phyloP scores from a whole-genome alignment of 2,113 vertebrate genomes.

The Cariama cristata region DNA sequence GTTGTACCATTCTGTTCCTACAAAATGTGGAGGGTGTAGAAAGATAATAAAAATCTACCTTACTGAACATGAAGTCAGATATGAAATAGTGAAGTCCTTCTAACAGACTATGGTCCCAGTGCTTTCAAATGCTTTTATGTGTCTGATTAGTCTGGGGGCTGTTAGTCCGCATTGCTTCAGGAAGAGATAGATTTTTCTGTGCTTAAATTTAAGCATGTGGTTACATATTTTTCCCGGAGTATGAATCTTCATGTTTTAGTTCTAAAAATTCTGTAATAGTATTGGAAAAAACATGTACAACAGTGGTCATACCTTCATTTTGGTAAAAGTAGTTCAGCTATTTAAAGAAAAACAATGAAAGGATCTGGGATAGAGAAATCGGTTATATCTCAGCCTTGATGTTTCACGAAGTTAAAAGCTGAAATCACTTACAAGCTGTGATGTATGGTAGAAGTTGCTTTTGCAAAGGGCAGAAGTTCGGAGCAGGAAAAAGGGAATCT shows the following conservation, averaged over 20 bases:
- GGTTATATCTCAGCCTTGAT: not conserved
- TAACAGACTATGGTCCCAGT: not conserved
- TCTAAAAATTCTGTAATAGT: not conserved
- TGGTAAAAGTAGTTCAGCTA: not conserved
- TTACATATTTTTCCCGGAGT: not conserved
- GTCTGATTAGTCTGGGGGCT: not conserved
- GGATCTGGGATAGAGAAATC: not conserved
- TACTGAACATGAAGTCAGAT: not conserved
- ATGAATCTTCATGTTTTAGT: not conserved
- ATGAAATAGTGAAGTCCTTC: not conserved
- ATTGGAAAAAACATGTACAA: accelerated
- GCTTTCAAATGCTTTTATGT: not conserved
- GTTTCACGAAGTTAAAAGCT: not conserved
- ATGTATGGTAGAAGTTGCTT: not conserved
- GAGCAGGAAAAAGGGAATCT: not conserved
- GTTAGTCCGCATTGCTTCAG: not conserved
- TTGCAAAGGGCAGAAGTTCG: not conserved
- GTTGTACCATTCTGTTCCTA: not conserved
- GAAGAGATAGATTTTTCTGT: not conserved
- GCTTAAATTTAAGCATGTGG: not conserved
- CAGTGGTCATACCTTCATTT: not conserved
- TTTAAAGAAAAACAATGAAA: not conserved
- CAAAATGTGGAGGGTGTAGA: not conserved
- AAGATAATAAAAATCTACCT: not conserved
- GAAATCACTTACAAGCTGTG: not conserved